Conservation (phyloP, 2,113 vertebrate species). For the Planiliza haematocheilus region DNA sequence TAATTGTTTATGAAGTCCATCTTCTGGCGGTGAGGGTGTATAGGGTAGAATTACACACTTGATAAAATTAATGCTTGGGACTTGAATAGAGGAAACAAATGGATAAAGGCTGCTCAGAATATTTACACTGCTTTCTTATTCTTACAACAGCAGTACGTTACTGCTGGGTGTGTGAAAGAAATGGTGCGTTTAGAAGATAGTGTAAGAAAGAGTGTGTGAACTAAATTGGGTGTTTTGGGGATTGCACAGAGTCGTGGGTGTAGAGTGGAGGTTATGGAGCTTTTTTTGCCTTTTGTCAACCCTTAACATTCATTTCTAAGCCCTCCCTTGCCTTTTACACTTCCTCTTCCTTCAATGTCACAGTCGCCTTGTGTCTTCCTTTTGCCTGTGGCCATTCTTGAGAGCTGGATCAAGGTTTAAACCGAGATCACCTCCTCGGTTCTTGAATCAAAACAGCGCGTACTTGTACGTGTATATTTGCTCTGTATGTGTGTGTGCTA, state of each 20-base stretch:
- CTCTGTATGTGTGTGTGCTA: slow-evolving; percentile 14
- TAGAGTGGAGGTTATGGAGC: slow-evolving; percentile 79
- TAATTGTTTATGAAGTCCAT: slow-evolving; percentile 68
- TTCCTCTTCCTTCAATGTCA: slow-evolving; percentile 66
- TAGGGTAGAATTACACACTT: slow-evolving; percentile 70
- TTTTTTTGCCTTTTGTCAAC: slow-evolving; percentile 76
- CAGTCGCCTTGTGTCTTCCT: slow-evolving; percentile 51
- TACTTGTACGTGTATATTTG: slow-evolving; percentile 6
- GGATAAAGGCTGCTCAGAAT: slow-evolving; percentile 44
- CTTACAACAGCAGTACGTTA: slow-evolving; percentile 10
- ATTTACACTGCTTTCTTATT: slow-evolving; percentile 27
- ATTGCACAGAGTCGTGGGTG: slow-evolving; percentile 61
- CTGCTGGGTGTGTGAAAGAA: slow-evolving; percentile 36
- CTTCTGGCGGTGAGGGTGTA: slow-evolving; percentile 55
- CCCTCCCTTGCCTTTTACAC: slow-evolving; percentile 70
- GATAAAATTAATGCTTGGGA: slow-evolving; percentile 65
- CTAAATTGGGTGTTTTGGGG: slow-evolving; percentile 47
- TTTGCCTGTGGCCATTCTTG: slow-evolving; percentile 65
- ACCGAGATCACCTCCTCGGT: slow-evolving; percentile 59
- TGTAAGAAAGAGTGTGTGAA: slow-evolving; percentile 51
- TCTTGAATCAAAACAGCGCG: slow-evolving; percentile 41
- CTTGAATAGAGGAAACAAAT: slow-evolving; percentile 31
- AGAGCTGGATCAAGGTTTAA: slow-evolving; percentile 64
- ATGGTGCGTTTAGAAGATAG: slow-evolving; percentile 39
- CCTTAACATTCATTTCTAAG: slow-evolving; percentile 72